A percentile compares a stretch with the other conserved stretches of the same genome.
Evolutionary conservation across 2,888 invertebrate species (phyloP).

Genomic region (Chromoteleia sp.): DNA sequence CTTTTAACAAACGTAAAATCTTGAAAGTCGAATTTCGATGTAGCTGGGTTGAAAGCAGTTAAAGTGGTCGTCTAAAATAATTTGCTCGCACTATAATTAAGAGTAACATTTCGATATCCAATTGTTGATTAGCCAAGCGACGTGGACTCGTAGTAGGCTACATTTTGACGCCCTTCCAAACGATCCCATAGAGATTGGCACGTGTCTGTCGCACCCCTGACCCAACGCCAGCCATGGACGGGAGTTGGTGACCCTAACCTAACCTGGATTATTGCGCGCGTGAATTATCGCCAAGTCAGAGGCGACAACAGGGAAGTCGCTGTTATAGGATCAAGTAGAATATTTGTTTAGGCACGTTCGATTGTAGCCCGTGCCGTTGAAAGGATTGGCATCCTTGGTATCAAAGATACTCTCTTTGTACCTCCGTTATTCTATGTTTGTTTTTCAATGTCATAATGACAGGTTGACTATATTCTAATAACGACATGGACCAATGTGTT

Average conservation of each 20-base stretch:
- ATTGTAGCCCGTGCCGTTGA: constrained; percentile 68
- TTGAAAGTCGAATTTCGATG: no score
- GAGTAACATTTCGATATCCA: constrained; percentile 30
- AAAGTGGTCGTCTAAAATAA: constrained; percentile 36
- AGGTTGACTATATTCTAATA: neutral
- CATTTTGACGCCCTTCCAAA: constrained; percentile 77
- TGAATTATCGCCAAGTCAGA: constrained; percentile 79
- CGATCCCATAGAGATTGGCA: constrained; percentile 83
- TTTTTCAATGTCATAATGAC: constrained; percentile 14
- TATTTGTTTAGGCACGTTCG: constrained; percentile 79
- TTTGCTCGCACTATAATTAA: constrained; percentile 46
- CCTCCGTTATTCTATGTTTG: constrained; percentile 24
- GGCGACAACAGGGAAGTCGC: constrained; percentile 77
- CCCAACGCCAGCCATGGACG: constrained; percentile 42
- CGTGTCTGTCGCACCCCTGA: constrained; percentile 80
- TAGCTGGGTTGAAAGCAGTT: no score
- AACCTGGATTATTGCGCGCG: constrained; percentile 73
- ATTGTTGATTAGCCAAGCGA: constrained; percentile 63
- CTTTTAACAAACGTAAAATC: no score
- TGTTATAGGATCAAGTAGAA: constrained; percentile 71
- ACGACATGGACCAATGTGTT: neutral
- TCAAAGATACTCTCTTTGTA: constrained; percentile 2
- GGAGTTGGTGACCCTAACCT: constrained; percentile 66
- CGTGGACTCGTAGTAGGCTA: constrained; percentile 75
- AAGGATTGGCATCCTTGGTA: constrained; percentile 10